phyloP scores from a whole-genome alignment of 2,797 vertebrate species.

The Etheostoma perlongum region DNA sequence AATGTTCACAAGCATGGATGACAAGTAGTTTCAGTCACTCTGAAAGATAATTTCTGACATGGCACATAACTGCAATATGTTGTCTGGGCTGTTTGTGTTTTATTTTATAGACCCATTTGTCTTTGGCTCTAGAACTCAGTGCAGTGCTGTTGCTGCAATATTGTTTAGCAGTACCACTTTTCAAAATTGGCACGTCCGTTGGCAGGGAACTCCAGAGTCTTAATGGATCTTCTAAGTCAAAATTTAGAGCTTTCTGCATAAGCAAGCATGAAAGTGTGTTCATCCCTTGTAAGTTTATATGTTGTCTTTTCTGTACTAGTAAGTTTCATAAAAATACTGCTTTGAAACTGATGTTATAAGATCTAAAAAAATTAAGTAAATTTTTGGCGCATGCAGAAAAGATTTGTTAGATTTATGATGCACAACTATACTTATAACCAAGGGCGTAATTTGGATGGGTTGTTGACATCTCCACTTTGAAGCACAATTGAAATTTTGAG shows the following conservation, averaged over 20 bases:
- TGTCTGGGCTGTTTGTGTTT: constrained; percentile 28
- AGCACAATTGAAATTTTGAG: no score
- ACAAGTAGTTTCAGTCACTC: constrained; percentile 22
- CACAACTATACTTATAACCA: no score
- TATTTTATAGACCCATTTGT: constrained; percentile 54
- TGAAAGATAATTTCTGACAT: constrained; percentile 30
- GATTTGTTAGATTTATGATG: not conserved
- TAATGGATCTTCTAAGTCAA: constrained; percentile 1
- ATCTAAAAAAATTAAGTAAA: not conserved
- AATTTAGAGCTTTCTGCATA: constrained; percentile 16
- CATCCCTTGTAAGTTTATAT: not conserved
- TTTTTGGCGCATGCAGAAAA: not conserved
- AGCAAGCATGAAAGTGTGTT: constrained; percentile 2
- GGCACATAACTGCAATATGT: constrained; percentile 24
- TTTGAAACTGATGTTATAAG: not conserved
- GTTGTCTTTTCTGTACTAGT: not conserved
- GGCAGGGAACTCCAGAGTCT: constrained; percentile 30
- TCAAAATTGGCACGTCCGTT: constrained; percentile 49
- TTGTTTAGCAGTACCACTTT: constrained; percentile 43
- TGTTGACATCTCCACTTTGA: no score
- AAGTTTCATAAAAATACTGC: not conserved
- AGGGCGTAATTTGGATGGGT: no score
- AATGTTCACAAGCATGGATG: constrained; percentile 30
- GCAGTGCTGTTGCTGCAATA: constrained; percentile 33
- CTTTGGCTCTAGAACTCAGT: constrained; percentile 31